phyloP scores from a whole-genome alignment of 2,888 invertebrate genomes.

The Drosophila conformis region DNA sequence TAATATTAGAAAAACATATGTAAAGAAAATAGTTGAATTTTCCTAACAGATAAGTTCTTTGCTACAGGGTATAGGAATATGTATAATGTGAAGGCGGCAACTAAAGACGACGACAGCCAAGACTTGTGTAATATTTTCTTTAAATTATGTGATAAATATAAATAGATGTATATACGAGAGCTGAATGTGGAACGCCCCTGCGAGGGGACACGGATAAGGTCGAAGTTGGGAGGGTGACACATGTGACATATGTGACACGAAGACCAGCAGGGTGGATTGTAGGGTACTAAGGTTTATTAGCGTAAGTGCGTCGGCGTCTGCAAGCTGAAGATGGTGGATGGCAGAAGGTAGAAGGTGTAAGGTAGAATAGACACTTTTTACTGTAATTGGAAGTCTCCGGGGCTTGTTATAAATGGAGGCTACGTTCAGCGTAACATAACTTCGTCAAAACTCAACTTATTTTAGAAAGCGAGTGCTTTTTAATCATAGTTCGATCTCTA shows the following conservation, averaged over 20 bases:
- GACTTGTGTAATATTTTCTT: conserved; percentile 67
- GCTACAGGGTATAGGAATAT: conserved; percentile 17
- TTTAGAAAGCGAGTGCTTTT: no score
- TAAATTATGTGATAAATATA: conserved; percentile 78
- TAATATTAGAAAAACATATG: no score
- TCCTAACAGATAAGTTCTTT: neutral
- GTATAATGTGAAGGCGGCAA: conserved; percentile 2
- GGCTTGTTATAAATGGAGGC: conserved; percentile 34
- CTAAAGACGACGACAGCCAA: conserved; percentile 35
- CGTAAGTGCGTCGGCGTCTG: conserved; percentile 64
- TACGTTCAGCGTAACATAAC: neutral
- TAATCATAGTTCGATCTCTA: no score
- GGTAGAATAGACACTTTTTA: conserved; percentile 30
- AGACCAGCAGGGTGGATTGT: conserved; percentile 12
- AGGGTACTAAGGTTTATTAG: conserved; percentile 64
- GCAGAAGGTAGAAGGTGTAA: conserved; percentile 9
- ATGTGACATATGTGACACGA: conserved; percentile 43
- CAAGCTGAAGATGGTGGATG: conserved; percentile 18
- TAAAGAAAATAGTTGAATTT: no score
- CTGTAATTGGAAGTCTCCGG: conserved; percentile 64
- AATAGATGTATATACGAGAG: conserved; percentile 41
- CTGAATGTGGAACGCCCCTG: conserved; percentile 17
- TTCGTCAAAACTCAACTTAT: no score
- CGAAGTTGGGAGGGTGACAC: conserved; percentile 38
- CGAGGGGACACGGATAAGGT: conserved; percentile 24